Conservation (phyloP, 2,888 invertebrate species). For the Athalia cordata region DNA sequence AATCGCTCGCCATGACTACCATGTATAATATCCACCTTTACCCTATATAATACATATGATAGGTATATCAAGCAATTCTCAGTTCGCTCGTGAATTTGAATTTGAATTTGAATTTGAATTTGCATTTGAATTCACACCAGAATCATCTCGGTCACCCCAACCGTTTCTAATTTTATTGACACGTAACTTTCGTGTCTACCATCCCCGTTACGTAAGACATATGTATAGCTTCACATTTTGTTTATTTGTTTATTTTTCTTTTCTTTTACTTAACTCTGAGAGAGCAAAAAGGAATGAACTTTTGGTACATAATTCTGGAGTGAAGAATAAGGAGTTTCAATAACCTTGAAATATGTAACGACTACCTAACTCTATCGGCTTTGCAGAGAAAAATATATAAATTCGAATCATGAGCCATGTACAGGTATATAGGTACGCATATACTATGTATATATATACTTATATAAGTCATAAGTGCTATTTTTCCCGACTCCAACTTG, state of each 20-base stretch:
- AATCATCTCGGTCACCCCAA: conserved; percentile 24
- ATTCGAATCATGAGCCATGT: background rate
- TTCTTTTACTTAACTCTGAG: background rate
- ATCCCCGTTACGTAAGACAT: background rate
- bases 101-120: conserved; percentile 28
- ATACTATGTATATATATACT: background rate
- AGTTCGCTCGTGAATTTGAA: conserved; percentile 8
- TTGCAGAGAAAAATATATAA: too few relatives aligned
- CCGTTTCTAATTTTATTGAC: conserved; percentile 31
- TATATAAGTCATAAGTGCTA: conserved; percentile 26
- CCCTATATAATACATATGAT: too few relatives aligned
- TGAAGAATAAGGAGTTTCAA: too few relatives aligned
- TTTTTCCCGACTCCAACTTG: conserved; percentile 37
- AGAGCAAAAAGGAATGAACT: background rate
- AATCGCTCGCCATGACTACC: too few relatives aligned
- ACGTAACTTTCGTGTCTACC: conserved; percentile 20
- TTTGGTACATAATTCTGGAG: too few relatives aligned
- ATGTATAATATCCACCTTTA: too few relatives aligned
- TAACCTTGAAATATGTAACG: background rate
- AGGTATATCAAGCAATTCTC: conserved; percentile 4
- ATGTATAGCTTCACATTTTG: too few relatives aligned
- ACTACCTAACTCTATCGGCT: too few relatives aligned
- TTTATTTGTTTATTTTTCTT: background rate
- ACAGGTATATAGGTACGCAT: background rate
- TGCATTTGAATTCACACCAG: conserved; percentile 3